Evolutionary conservation across 2,797 vertebrate species (phyloP).

Genomic region (Paguma larvata): DNA sequence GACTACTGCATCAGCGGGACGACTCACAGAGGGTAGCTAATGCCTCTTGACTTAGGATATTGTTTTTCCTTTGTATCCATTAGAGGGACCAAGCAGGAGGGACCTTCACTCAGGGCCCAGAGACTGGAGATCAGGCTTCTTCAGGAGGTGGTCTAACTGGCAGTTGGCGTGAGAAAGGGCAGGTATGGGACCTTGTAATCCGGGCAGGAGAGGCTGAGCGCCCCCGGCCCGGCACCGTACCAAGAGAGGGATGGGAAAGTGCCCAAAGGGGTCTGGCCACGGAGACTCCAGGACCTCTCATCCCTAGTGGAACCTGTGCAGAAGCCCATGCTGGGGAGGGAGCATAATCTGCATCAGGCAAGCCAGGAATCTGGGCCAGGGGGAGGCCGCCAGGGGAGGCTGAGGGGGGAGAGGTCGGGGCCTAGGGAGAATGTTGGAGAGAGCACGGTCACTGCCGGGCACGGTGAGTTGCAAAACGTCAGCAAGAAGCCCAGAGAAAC

Average conservation of each 20-base stretch:
- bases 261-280: neutral
- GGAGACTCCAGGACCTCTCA: neutral
- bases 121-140: neutral
- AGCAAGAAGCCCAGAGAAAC: neutral
- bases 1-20: fast-evolving
- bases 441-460: too few species aligned
- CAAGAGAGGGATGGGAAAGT: neutral
- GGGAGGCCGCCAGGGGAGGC: neutral
- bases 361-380: neutral
- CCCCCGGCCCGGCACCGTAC: neutral
- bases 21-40: neutral
- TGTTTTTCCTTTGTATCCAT: too few species aligned
- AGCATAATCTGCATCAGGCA: neutral
- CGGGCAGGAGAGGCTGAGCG: neutral
- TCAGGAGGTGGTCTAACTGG: neutral
- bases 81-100: neutral
- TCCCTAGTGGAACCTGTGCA: neutral
- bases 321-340: neutral
- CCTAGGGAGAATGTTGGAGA: neutral
- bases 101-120: neutral
- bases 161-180: neutral
- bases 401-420: too few species aligned
- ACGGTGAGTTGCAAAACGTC: too few species aligned
- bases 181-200: neutral
- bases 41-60: neutral